Evolutionary conservation across 2,113 vertebrate genomes (phyloP).

Genomic region (Paraplagusia blochii): DNA sequence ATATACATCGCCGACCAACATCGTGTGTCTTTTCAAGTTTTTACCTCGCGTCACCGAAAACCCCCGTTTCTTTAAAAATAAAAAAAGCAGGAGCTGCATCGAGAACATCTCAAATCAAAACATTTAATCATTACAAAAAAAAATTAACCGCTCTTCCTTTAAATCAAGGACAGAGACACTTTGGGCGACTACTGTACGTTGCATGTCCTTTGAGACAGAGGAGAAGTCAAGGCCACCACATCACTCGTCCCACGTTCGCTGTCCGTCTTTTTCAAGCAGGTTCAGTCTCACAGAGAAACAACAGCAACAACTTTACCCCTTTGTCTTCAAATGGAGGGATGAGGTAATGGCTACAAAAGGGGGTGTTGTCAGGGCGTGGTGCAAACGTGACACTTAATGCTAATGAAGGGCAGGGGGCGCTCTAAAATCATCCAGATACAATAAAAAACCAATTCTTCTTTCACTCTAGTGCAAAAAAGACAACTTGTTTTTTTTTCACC

Average conservation of each 20-base stretch:
- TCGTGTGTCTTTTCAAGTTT: conserved; percentile 88
- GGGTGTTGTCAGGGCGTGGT: background rate
- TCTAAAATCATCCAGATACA: conserved; percentile 83
- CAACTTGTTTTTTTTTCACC: conserved; percentile 83
- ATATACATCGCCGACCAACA: conserved; percentile 79
- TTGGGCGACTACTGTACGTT: conserved; percentile 65
- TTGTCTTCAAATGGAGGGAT: conserved; percentile 25
- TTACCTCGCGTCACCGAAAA: conserved; percentile 70
- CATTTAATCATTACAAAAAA: conserved; percentile 19
- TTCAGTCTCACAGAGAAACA: conserved; percentile 50
- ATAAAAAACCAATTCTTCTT: conserved; percentile 91
- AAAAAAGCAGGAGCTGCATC: conserved; percentile 42
- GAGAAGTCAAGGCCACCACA: conserved; percentile 48
- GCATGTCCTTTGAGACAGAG: conserved; percentile 49
- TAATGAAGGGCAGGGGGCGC: conserved; percentile 75
- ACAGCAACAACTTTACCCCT: conserved; percentile 50
- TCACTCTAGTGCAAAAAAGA: conserved; percentile 99
- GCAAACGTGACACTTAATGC: conserved; percentile 83
- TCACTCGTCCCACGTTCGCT: conserved; percentile 66
- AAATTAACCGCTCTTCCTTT: conserved; percentile 45
- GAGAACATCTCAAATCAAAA: conserved; percentile 31
- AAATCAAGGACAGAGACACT: conserved; percentile 58
- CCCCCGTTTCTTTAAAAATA: conserved; percentile 1
- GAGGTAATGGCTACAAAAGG: conserved; percentile 1
- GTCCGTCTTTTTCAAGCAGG: conserved; percentile 46